A percentile compares a stretch with the other conserved stretches of the same genome.
These are phyloP conservation scores for Heterodera carotae DNA, from an alignment of 1,140 invertebrate genomes.

Conservation along the genomic window DNA sequence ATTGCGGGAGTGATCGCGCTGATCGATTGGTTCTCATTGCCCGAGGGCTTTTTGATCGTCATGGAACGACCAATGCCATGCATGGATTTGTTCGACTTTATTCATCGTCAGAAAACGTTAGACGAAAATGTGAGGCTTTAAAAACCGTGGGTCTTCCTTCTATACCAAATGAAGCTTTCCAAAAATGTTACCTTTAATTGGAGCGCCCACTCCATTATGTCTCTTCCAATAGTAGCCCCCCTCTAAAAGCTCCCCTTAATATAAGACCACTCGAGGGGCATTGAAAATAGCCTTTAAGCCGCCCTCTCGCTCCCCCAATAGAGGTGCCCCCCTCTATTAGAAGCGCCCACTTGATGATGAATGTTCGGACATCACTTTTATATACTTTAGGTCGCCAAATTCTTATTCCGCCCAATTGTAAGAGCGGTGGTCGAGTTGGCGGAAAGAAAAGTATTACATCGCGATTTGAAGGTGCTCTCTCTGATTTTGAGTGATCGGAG, in stretches of 20 bases:
- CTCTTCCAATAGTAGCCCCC: too few relatives aligned
- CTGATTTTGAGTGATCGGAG: too few relatives aligned
- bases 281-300: too few relatives aligned
- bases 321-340: too few relatives aligned
- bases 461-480: constrained; percentile 66
- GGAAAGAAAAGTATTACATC: constrained; percentile 63
- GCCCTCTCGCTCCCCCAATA: too few relatives aligned
- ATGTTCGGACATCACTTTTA: too few relatives aligned
- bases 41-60: constrained; percentile 67
- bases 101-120: constrained; percentile 65
- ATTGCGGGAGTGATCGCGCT: constrained; percentile 67
- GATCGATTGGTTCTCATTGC: constrained; percentile 66
- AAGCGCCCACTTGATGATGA: too few relatives aligned
- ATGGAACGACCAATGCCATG: constrained; percentile 67
- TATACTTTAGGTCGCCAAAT: constrained; percentile 55
- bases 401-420: constrained; percentile 68
- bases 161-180: too few relatives aligned
- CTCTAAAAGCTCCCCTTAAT: too few relatives aligned
- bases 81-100: constrained; percentile 69
- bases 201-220: too few relatives aligned
- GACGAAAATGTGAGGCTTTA: constrained; percentile 54
- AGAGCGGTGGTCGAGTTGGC: constrained; percentile 56
- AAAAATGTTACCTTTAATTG: too few relatives aligned
- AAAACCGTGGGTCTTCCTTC: neutral
- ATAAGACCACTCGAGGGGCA: too few relatives aligned